Evolutionary conservation across 2,888 invertebrate species (phyloP).

Genomic region (Limnephilus lunatus): DNA sequence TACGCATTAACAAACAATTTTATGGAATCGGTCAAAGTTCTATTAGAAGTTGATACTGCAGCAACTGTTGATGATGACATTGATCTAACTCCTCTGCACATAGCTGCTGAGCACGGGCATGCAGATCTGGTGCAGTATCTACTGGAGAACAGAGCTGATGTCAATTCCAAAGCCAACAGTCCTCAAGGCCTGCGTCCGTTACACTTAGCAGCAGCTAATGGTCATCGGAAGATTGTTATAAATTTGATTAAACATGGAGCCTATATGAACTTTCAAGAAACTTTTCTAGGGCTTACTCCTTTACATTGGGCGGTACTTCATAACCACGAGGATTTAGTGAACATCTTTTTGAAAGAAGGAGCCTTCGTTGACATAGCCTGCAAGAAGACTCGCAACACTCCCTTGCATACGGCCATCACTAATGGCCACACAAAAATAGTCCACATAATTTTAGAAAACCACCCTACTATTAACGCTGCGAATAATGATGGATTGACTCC

Average conservation of each 20-base stretch:
- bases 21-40: conserved; percentile 4
- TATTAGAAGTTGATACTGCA: not conserved
- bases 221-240: not conserved
- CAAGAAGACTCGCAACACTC: not conserved
- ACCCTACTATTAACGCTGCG: not conserved
- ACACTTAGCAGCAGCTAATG: conserved; percentile 2
- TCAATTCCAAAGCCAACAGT: not conserved
- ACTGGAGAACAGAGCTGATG: not conserved
- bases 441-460: not conserved
- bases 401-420: not conserved
- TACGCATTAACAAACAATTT: not conserved
- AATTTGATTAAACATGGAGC: not conserved
- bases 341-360: not conserved
- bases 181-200: not conserved
- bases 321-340: not conserved
- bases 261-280: not conserved
- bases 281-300: not conserved
- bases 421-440: not conserved
- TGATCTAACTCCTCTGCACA: not conserved
- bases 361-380: not conserved
- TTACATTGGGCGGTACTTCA: not conserved
- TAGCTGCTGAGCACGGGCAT: not conserved
- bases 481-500: not conserved
- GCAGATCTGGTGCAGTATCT: not conserved
- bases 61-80: not conserved